Evolutionary conservation across 2,888 invertebrate species (phyloP).

Genomic region (Yponomeuta evonymella): DNA sequence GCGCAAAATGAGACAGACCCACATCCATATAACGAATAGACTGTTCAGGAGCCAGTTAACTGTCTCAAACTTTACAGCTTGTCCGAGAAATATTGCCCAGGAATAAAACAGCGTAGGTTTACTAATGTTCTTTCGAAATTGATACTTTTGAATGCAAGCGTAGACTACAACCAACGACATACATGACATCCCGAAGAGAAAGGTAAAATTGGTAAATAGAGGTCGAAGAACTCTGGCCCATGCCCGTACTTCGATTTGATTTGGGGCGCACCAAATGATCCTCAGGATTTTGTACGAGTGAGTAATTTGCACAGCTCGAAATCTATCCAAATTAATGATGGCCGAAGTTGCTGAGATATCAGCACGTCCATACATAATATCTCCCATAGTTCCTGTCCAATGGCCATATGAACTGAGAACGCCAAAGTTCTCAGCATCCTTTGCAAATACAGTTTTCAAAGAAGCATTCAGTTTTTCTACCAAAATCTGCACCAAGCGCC

Average conservation of each 20-base stretch:
- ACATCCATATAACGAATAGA: slow-evolving; percentile 47
- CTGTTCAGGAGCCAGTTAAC: slow-evolving; percentile 36
- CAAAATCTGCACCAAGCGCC: slow-evolving; percentile 22
- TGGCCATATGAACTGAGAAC: not conserved
- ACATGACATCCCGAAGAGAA: not conserved
- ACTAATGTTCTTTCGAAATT: not conserved
- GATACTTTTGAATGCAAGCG: not conserved
- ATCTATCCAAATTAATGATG: slow-evolving; percentile 32
- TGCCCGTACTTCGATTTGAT: slow-evolving; percentile 34
- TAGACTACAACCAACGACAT: not conserved
- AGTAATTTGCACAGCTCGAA: slow-evolving; percentile 33
- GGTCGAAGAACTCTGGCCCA: slow-evolving; percentile 44
- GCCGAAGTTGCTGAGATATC: slow-evolving; percentile 41
- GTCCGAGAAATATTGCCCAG: slow-evolving; percentile 45
- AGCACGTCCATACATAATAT: slow-evolving; percentile 33
- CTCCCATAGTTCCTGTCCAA: slow-evolving; percentile 24
- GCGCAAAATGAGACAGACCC: slow-evolving; percentile 49
- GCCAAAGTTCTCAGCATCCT: slow-evolving; percentile 1
- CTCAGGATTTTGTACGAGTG: slow-evolving; percentile 31
- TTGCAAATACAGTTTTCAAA: slow-evolving; percentile 1
- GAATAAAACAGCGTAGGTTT: slow-evolving; percentile 21
- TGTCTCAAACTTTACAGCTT: slow-evolving; percentile 33
- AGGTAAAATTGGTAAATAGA: slow-evolving; percentile 29
- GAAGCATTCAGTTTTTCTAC: not conserved
- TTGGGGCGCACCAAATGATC: slow-evolving; percentile 44